phyloP scores from a whole-genome alignment of 2,113 vertebrate genomes.

The Neopipo cinnamomea region DNA sequence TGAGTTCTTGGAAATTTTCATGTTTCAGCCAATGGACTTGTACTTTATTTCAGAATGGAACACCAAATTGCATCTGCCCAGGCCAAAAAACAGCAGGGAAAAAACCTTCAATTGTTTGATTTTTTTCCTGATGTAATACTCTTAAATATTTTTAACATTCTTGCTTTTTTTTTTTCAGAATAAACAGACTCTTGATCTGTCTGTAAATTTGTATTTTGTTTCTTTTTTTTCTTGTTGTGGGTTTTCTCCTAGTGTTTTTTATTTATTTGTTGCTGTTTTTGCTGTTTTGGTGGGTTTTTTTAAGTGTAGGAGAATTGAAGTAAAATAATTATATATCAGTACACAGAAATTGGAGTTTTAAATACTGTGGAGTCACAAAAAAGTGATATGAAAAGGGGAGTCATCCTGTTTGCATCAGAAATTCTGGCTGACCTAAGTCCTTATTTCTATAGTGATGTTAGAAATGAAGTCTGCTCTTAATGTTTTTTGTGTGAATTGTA shows the following conservation, averaged over 20 bases:
- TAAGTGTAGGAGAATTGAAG: background rate
- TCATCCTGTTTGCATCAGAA: background rate
- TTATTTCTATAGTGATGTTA: background rate
- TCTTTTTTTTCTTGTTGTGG: background rate
- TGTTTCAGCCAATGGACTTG: background rate
- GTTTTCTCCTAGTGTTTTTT: background rate
- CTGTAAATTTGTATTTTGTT: background rate
- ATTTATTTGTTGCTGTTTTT: background rate
- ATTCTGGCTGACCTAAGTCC: background rate
- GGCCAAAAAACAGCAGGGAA: background rate
- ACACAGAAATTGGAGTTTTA: background rate
- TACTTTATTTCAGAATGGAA: background rate
- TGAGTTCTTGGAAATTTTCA: slow-evolving; percentile 33
- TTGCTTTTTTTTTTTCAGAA: background rate
- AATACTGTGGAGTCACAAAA: background rate
- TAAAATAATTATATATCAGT: background rate
- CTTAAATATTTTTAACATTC: background rate
- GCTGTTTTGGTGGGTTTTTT: background rate
- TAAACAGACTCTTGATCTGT: background rate
- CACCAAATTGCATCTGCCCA: background rate
- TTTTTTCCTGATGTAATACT: background rate
- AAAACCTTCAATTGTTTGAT: background rate
- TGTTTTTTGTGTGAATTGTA: rapidly evolving
- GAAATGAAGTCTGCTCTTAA: background rate
- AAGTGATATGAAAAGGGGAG: background rate